These are phyloP conservation scores for Oriolus oriolus DNA, from an alignment of 2,113 vertebrate species.

Conservation along the genomic window DNA sequence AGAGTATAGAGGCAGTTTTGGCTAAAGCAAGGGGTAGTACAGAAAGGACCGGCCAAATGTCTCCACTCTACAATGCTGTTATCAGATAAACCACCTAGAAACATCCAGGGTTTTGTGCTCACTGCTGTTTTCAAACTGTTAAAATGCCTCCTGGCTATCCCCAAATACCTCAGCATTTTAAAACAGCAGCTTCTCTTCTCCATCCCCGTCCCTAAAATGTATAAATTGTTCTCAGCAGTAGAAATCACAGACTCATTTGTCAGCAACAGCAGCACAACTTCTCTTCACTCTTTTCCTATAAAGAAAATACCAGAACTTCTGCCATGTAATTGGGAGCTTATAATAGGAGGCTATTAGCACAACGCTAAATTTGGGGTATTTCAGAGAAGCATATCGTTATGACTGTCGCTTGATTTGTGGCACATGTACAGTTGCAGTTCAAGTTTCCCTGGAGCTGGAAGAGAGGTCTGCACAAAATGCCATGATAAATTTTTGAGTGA, in stretches of 20 bases:
- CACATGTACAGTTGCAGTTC: not conserved
- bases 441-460: not conserved
- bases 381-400: not conserved
- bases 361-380: not conserved
- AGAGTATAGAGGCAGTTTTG: not conserved
- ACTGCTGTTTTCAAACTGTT: not conserved
- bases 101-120: not conserved
- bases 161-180: not conserved
- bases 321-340: not conserved
- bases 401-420: not conserved
- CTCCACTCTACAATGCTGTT: not conserved
- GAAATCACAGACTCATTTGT: not conserved
- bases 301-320: constrained; percentile 23
- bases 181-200: not conserved
- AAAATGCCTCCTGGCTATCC: not conserved
- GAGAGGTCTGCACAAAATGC: not conserved
- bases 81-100: not conserved
- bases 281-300: not conserved
- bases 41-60: not conserved
- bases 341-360: not conserved
- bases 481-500: not conserved
- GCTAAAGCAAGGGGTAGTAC: not conserved
- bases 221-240: not conserved
- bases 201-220: not conserved
- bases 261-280: not conserved